Base-by-base conservation (phyloP, 1,140 invertebrate species). In the Lordiphosa collinella region DNA sequence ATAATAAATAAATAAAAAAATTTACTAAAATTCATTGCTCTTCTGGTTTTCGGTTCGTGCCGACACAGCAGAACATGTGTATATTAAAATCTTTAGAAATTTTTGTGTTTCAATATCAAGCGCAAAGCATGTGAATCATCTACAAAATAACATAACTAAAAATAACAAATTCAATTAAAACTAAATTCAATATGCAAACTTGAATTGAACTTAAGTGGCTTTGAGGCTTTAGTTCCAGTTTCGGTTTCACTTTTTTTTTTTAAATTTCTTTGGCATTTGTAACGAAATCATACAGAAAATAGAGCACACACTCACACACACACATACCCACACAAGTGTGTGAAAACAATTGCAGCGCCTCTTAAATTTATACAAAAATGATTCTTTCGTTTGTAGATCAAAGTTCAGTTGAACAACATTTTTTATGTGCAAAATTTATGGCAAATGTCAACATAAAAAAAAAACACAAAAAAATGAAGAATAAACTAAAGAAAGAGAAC, bases 261-360 rank as follows among this genome's bases (percentile, higher is more conserved):
- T 37, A 32, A 34, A 48, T 48, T 48, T 48, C 10, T 44, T 44
- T 44, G 12, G 41, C 46, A 46, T 59, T 67, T 67, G 48, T 54
- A 73, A 73, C 67, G 69, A 61, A 62, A 68, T 73, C 52, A 72
- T 75, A 74, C 16, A 37, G 63, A 69, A 74, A 75, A 75, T 74
- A 74, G 64, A 62, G 35, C 62, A 62, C 46, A 57, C 53, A 54
- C 60, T 55, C 49, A 55, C 16, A 55, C 44, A 14, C 6, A 47
- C 31, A 34, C 50, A 37, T 18, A 18, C 16, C 8, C 25, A n/a
- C 18, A 2, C 43, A 29, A 41, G 18, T 13, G 41, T 14, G 14
- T 38, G 13, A 7, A 54, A 54, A 43, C 53, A 48, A 56, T 44
- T 47, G 53, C 53, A 16, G 10, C 6, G 12, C 12, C 18, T 22